Conservation (phyloP, 2,888 invertebrate species). For the Chydorus sphaericus region DNA sequence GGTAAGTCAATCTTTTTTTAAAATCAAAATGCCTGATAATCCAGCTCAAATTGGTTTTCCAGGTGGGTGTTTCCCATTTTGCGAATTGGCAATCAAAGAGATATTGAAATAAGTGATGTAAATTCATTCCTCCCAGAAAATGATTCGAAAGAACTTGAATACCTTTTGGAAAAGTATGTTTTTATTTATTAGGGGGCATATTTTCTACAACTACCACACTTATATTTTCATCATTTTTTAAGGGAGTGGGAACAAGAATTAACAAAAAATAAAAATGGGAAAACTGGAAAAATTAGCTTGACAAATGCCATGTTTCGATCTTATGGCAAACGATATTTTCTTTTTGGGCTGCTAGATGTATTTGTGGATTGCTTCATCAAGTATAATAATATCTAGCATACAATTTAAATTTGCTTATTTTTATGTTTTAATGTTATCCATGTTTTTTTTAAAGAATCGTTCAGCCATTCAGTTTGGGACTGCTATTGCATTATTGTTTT, state of each 20-base stretch:
- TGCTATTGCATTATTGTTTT: slow-evolving; percentile 46
- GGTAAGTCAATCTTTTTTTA: background rate
- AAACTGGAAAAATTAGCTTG: slow-evolving; percentile 35
- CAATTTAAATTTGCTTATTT: too few relatives aligned
- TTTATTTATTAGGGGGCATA: too few relatives aligned
- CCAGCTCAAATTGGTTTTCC: too few relatives aligned
- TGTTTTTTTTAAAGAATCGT: slow-evolving; percentile 46
- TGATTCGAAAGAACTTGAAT: slow-evolving; percentile 49
- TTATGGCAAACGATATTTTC: slow-evolving; percentile 31
- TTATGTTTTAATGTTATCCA: too few relatives aligned
- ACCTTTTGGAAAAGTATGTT: slow-evolving; percentile 49
- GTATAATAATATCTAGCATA: too few relatives aligned
- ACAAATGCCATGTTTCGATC: slow-evolving; percentile 32
- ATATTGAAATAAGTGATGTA: slow-evolving; percentile 56
- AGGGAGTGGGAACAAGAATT: slow-evolving; percentile 45
- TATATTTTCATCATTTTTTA: too few relatives aligned
- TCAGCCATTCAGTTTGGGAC: slow-evolving; percentile 49
- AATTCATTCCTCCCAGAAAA: slow-evolving; percentile 52
- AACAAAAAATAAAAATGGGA: slow-evolving; percentile 27
- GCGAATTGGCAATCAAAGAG: slow-evolving; percentile 53
- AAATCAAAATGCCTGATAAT: too few relatives aligned
- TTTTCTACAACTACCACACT: too few relatives aligned
- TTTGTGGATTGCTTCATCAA: slow-evolving; percentile 30
- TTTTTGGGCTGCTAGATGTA: slow-evolving; percentile 31
- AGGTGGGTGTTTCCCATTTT: slow-evolving; percentile 67